Percentiles rank a stretch among this genome's conserved stretches.
Evolutionary conservation across 2,797 vertebrate genomes (phyloP).

Genomic region (Lacerta viridis): DNA sequence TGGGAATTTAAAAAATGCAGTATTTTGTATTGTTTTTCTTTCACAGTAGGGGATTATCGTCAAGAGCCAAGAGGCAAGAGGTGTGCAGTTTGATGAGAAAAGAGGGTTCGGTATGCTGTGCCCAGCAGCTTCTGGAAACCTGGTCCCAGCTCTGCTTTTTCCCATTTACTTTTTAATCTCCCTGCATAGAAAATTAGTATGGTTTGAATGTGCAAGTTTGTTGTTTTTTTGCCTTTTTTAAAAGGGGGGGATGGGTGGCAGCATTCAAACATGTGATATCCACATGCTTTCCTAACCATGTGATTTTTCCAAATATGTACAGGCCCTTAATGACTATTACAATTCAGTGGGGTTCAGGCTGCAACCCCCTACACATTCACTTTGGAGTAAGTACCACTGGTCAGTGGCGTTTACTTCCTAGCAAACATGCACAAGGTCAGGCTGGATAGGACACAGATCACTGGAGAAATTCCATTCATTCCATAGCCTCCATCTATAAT

Average conservation of each 20-base stretch:
- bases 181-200: neutral
- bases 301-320: neutral
- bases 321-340: neutral
- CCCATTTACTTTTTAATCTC: too few relatives aligned
- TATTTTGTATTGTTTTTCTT: too few relatives aligned
- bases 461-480: neutral
- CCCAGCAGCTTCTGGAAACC: too few relatives aligned
- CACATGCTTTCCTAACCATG: neutral
- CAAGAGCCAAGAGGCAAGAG: too few relatives aligned
- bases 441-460: neutral
- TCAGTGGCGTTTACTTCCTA: neutral
- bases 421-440: neutral
- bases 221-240: too few relatives aligned
- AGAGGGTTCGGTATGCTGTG: too few relatives aligned
- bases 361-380: neutral
- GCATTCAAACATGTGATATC: neutral
- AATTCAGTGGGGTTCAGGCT: neutral
- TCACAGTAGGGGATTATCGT: too few relatives aligned
- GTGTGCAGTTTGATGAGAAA: too few relatives aligned
- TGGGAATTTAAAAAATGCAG: too few relatives aligned
- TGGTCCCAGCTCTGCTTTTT: too few relatives aligned
- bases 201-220: neutral
- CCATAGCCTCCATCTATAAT: neutral
- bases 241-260: too few relatives aligned
- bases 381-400: constrained; percentile 2